These are phyloP conservation scores for Uloborus diversus DNA, from an alignment of 1,140 invertebrate genomes.

Conservation along the genomic window DNA sequence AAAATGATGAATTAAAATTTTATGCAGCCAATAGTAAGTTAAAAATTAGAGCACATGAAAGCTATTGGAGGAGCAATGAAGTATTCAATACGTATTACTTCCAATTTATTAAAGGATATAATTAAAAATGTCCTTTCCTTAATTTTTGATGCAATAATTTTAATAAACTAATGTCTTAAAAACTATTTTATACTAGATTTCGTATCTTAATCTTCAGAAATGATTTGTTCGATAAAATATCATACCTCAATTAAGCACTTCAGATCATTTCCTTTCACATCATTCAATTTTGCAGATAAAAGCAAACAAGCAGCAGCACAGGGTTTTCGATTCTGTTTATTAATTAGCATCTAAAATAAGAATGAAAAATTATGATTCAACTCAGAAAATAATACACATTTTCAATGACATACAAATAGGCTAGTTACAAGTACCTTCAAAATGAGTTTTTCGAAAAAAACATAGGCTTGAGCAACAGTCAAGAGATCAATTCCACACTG, in stretches of 20 bases:
- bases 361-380: neutral
- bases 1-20: too few species aligned
- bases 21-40: too few species aligned
- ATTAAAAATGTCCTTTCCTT: too few species aligned
- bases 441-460: constrained; percentile 97
- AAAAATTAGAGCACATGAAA: too few species aligned
- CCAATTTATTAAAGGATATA: too few species aligned
- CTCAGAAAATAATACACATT: neutral
- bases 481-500: constrained; percentile 82
- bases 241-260: constrained; percentile 60
- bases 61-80: too few species aligned
- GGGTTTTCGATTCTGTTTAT: constrained; percentile 93
- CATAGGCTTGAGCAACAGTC: constrained; percentile 94
- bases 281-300: constrained; percentile 94
- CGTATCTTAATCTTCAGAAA: too few species aligned
- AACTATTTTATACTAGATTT: too few species aligned
- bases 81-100: too few species aligned
- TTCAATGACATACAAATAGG: neutral
- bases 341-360: constrained; percentile 75
- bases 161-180: too few species aligned
- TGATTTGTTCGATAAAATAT: too few species aligned
- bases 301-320: constrained; percentile 94
- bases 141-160: too few species aligned
- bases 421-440: constrained; percentile 68
- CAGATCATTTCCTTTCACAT: constrained; percentile 76